Evolutionary conservation across 1,140 invertebrate species (phyloP).

Genomic region (Drosophila teissieri): DNA sequence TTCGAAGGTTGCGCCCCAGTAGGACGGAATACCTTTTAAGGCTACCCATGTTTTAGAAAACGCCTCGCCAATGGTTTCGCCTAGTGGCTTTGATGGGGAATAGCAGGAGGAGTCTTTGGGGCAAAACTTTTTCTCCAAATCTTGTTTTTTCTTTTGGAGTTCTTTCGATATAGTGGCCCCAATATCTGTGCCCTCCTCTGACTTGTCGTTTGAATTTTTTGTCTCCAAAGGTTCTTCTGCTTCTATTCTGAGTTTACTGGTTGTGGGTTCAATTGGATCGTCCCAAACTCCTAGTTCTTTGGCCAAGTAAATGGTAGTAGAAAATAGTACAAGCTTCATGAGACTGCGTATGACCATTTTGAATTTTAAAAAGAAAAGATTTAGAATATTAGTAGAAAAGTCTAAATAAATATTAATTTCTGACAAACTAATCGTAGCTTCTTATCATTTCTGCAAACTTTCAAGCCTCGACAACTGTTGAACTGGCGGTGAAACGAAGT

Average conservation of each 20-base stretch:
- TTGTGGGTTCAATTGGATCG: constrained; percentile 2
- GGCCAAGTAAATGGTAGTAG: constrained; percentile 34
- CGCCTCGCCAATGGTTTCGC: constrained; percentile 38
- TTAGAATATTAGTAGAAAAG: background rate
- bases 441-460: background rate
- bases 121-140: constrained; percentile 35
- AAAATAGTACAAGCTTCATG: constrained; percentile 40
- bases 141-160: constrained; percentile 12
- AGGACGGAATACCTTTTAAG: constrained; percentile 28
- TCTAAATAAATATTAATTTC: background rate
- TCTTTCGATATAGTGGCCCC: too few species aligned
- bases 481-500: constrained; percentile 79
- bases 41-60: constrained; percentile 41
- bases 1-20: constrained; percentile 8
- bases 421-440: constrained; percentile 24
- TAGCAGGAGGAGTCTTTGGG: constrained; percentile 6
- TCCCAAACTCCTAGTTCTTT: constrained; percentile 44
- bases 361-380: background rate
- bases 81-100: constrained; percentile 15
- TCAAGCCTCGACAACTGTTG: constrained; percentile 78
- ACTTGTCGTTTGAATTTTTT: constrained; percentile 7
- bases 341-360: constrained; percentile 29
- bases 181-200: too few species aligned
- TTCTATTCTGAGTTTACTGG: background rate
- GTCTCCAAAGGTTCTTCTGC: background rate